A percentile compares a stretch with the other conserved stretches of the same genome.
Conservation (phyloP, 2,888 invertebrate genomes). For the Apamea monoglypha region DNA sequence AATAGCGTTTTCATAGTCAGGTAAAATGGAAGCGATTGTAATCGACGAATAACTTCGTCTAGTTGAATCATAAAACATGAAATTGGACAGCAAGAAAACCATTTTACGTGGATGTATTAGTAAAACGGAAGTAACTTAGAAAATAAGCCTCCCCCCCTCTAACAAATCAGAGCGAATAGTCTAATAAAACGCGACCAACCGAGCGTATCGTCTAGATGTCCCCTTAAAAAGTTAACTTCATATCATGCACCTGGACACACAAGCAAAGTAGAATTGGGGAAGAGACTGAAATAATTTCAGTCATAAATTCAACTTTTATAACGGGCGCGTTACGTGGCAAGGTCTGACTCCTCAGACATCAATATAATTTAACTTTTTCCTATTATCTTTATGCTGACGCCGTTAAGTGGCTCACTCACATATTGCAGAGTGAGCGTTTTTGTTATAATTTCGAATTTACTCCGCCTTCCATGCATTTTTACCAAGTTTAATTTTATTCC, state of each 20-base stretch:
- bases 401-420: constrained; percentile 84
- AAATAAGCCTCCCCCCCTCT: constrained; percentile 69
- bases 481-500: constrained; percentile 66
- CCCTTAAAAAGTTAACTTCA: constrained; percentile 81
- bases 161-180: constrained; percentile 81
- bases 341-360: constrained; percentile 79
- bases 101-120: constrained; percentile 20
- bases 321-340: constrained; percentile 77
- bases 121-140: constrained; percentile 56
- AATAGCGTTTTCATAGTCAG: background rate
- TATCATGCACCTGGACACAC: constrained; percentile 86
- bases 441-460: constrained; percentile 76
- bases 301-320: constrained; percentile 90
- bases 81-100: constrained; percentile 27
- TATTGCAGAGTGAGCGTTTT: constrained; percentile 81
- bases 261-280: constrained; percentile 83
- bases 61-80: constrained; percentile 22
- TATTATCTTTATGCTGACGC: constrained; percentile 89
- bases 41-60: background rate
- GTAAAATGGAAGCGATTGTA: background rate
- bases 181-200: constrained; percentile 80
- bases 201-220: constrained; percentile 75
- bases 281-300: constrained; percentile 87
- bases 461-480: constrained; percentile 64
- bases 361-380: constrained; percentile 90